Percentiles rank a stretch among this genome's conserved stretches.
Evolutionary conservation across 2,113 vertebrate species (phyloP).

Genomic region (Potamarius usumacintae): DNA sequence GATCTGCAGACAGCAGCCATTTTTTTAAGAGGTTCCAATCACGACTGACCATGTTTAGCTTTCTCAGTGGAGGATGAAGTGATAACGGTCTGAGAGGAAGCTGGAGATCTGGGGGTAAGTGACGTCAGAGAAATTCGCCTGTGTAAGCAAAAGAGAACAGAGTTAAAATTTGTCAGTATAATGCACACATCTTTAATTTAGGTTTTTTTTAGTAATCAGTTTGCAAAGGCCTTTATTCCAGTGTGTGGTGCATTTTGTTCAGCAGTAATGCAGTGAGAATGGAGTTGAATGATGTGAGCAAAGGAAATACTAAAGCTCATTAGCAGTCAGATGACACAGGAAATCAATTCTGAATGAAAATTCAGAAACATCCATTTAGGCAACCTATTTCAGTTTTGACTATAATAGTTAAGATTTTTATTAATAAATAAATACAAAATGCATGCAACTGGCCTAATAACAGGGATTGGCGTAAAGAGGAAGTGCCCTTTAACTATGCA

Average conservation of each 20-base stretch:
- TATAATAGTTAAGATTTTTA: neutral
- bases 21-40: neutral
- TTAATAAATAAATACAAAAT: neutral
- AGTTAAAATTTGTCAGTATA: neutral
- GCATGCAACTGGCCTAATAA: neutral
- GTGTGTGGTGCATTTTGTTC: neutral
- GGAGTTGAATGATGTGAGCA: neutral
- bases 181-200: slow-evolving; percentile 34
- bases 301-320: neutral
- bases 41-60: slow-evolving; percentile 76
- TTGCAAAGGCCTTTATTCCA: neutral
- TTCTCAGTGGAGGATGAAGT: slow-evolving; percentile 71
- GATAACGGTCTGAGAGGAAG: slow-evolving; percentile 45
- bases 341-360: neutral
- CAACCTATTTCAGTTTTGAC: neutral
- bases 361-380: neutral
- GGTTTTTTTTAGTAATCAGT: too few species aligned
- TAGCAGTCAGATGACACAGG: neutral
- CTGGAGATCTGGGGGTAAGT: slow-evolving; percentile 66
- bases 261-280: neutral
- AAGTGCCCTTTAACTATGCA: neutral
- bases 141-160: slow-evolving; percentile 60
- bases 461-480: neutral
- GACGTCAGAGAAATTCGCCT: slow-evolving; percentile 88
- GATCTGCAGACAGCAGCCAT: too few species aligned